Evolutionary conservation across 2,113 vertebrate species (phyloP).

Genomic region (Cariama cristata): DNA sequence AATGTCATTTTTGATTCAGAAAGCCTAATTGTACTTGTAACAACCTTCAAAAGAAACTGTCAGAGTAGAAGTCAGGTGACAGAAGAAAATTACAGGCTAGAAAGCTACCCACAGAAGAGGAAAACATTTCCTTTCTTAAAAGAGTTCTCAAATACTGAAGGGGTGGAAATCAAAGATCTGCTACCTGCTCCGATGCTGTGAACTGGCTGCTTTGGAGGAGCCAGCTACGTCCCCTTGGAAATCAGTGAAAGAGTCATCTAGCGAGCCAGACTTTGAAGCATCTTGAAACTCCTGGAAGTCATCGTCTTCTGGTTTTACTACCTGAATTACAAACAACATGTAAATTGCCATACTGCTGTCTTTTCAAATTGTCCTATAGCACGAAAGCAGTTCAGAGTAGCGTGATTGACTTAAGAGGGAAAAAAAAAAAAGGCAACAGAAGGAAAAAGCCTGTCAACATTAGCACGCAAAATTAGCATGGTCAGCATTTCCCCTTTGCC

Average conservation of each 20-base stretch:
- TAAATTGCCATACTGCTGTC: background rate
- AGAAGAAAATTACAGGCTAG: background rate
- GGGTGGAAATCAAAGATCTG: background rate
- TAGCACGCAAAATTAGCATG: background rate
- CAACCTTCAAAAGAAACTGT: background rate
- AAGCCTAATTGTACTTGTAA: background rate
- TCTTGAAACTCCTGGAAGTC: conserved; percentile 99
- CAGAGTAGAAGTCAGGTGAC: background rate
- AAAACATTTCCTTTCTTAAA: background rate
- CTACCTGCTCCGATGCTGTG: conserved; percentile 90
- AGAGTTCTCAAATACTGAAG: background rate
- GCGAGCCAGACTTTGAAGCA: conserved; percentile 89
- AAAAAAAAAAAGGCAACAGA: background rate
- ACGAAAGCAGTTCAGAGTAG: background rate
- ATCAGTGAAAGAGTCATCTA: conserved; percentile 89
- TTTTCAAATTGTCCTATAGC: background rate
- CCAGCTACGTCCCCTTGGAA: conserved; percentile 86
- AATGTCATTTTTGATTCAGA: background rate
- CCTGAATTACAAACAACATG: conserved; percentile 70
- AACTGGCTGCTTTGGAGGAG: conserved; percentile 71
- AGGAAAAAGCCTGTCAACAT: background rate
- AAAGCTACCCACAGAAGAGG: background rate
- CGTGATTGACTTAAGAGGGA: background rate
- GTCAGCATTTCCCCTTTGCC: background rate
- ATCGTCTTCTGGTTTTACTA: conserved; percentile 89